A percentile compares a stretch with the other conserved stretches of the same genome.
These are phyloP conservation scores for Phortica variegata DNA, from an alignment of 1,140 invertebrate species.

Conservation along the genomic window DNA sequence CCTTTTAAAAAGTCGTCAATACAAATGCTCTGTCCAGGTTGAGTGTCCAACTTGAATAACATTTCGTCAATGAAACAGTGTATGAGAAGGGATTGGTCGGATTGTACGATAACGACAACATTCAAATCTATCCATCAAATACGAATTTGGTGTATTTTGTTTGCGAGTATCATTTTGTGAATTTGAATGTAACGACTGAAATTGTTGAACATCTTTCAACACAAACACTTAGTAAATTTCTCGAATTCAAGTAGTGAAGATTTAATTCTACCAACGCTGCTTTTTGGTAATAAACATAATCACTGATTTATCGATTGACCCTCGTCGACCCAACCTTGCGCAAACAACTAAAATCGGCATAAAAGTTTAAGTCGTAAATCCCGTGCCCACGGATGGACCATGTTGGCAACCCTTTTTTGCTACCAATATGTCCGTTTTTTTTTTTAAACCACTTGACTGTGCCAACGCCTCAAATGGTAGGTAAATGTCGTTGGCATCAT, in stretches of 20 bases:
- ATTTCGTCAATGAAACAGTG: not conserved
- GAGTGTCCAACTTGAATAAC: not conserved
- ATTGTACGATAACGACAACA: constrained; percentile 14
- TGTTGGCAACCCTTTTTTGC: constrained; percentile 20
- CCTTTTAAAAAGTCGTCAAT: constrained; percentile 55
- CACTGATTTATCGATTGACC: too few species aligned
- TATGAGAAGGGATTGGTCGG: constrained; percentile 27
- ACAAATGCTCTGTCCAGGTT: constrained; percentile 28
- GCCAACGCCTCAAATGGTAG: too few species aligned
- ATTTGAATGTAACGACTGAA: too few species aligned
- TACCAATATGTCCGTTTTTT: not conserved
- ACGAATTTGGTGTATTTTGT: too few species aligned
- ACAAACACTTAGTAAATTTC: too few species aligned
- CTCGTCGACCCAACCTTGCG: constrained; percentile 11
- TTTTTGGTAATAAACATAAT: too few species aligned
- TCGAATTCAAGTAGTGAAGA: too few species aligned
- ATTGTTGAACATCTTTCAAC: too few species aligned
- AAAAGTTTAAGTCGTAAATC: not conserved
- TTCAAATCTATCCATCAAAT: constrained; percentile 9
- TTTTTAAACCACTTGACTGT: too few species aligned
- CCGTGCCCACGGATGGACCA: not conserved
- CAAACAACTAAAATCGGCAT: constrained; percentile 11
- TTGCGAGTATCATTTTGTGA: too few species aligned
- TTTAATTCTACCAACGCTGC: too few species aligned
- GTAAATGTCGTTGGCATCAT: constrained; percentile 15